Conservation (phyloP, 1,140 invertebrate species). For the Drosophila kohkoa region DNA sequence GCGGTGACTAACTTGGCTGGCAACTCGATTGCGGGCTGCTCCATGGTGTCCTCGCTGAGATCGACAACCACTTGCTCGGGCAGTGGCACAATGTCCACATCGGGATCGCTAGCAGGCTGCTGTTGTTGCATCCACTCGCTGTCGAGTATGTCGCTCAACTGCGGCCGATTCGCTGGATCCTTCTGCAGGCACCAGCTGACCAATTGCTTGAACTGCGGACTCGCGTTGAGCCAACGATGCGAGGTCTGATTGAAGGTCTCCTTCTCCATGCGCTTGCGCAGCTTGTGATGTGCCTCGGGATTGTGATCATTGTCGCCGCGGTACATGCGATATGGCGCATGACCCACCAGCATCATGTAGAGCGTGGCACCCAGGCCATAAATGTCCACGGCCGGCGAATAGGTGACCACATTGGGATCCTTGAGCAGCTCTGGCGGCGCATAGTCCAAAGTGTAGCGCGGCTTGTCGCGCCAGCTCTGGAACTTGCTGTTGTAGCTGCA, state of each 20-base stretch:
- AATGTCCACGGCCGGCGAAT: constrained; percentile 95
- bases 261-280: constrained; percentile 56
- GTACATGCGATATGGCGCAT: constrained; percentile 88
- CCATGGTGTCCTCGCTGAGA: constrained; percentile 61
- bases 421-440: constrained; percentile 94
- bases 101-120: constrained; percentile 23
- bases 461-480: constrained; percentile 89
- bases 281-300: constrained; percentile 44
- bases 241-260: constrained; percentile 68
- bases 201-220: constrained; percentile 89
- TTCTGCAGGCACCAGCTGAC: constrained; percentile 91
- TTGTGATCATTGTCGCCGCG: constrained; percentile 68
- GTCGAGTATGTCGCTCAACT: constrained; percentile 88
- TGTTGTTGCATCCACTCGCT: constrained; percentile 89
- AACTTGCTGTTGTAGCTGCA: constrained; percentile 87
- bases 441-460: constrained; percentile 95
- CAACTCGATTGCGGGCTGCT: constrained; percentile 11
- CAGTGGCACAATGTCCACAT: constrained; percentile 45
- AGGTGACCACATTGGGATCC: constrained; percentile 86
- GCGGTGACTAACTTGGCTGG: neutral
- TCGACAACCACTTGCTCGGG: constrained; percentile 58
- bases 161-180: constrained; percentile 90
- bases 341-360: constrained; percentile 94
- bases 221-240: constrained; percentile 90
- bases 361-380: constrained; percentile 96